Conservation (phyloP, 1,140 invertebrate species). For the Teleogryllus occipitalis region DNA sequence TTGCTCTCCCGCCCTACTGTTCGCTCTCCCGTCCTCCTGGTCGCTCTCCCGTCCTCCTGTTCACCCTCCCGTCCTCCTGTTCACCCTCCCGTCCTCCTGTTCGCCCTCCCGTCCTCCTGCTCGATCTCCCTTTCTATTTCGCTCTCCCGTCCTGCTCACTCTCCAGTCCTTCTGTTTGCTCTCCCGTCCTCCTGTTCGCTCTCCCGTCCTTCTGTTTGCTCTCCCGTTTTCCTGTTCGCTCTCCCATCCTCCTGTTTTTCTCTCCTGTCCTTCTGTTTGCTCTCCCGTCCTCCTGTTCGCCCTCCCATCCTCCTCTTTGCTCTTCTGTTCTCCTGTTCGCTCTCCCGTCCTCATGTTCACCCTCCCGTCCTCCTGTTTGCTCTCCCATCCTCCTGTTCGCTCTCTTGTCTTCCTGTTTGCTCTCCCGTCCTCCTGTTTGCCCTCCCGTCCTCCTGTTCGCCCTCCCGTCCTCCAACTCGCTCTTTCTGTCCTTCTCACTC, state of each 20-base stretch:
- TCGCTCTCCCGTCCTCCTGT: not conserved
- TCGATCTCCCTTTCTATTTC: not conserved
- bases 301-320: not conserved
- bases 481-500: not conserved
- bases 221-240: not conserved
- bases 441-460: not conserved
- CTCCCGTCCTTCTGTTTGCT: not conserved
- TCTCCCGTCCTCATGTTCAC: not conserved
- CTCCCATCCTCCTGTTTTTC: not conserved
- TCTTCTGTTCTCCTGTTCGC: not conserved
- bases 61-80: not conserved
- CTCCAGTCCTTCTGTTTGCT: not conserved
- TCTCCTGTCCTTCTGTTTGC: not conserved
- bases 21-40: not conserved
- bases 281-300: not conserved
- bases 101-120: not conserved
- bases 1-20: not conserved
- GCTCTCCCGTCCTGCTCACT: not conserved
- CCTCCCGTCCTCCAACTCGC: not conserved
- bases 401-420: not conserved
- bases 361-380: not conserved
- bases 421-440: not conserved
- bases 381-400: not conserved
- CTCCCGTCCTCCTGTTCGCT: not conserved
- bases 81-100: not conserved